phyloP scores from a whole-genome alignment of 1,140 invertebrate species.

The Camponotus floridanus region DNA sequence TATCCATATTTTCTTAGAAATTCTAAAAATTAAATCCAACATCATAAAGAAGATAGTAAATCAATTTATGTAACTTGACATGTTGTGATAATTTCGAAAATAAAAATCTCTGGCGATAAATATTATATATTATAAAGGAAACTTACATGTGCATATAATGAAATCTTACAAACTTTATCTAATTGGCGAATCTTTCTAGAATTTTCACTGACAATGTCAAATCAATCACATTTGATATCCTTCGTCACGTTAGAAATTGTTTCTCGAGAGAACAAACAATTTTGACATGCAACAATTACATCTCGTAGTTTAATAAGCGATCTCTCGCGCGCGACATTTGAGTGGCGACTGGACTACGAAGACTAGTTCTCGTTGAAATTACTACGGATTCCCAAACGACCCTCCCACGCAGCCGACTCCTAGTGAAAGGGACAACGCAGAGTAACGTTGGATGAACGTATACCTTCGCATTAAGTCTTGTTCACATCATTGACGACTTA shows the following conservation, averaged over 20 bases:
- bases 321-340: conserved; percentile 54
- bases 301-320: background rate
- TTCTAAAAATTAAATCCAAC: background rate
- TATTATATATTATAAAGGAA: background rate
- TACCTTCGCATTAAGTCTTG: conserved; percentile 69
- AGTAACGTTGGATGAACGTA: conserved; percentile 70
- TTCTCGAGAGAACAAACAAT: background rate
- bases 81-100: conserved; percentile 2
- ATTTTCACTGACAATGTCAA: background rate
- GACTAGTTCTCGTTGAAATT: conserved; percentile 80
- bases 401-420: conserved; percentile 79
- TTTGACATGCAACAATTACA: background rate
- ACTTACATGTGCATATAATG: background rate
- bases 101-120: background rate
- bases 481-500: conserved; percentile 54
- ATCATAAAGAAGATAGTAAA: background rate
- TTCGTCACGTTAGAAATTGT: background rate
- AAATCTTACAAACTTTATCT: conserved; percentile 26
- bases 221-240: background rate
- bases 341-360: conserved; percentile 68
- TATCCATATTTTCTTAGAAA: background rate
- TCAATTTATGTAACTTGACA: background rate
- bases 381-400: conserved; percentile 75
- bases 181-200: background rate
- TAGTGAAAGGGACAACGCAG: conserved; percentile 81